Evolutionary conservation across 1,140 invertebrate species (phyloP).

Genomic region (Pentalonia nigronervosa): DNA sequence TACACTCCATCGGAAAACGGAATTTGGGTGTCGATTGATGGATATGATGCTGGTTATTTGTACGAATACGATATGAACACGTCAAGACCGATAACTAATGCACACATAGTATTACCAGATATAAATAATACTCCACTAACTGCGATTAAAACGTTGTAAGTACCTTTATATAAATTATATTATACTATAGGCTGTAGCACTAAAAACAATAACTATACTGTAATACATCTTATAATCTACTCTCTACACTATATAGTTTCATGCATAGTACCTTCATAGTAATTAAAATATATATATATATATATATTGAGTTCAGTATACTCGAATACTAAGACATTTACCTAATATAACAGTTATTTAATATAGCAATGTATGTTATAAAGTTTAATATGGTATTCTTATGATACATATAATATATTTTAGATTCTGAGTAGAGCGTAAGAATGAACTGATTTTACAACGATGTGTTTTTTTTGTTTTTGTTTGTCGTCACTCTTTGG

Average conservation of each 20-base stretch:
- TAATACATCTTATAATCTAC: no score
- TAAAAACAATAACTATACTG: background rate
- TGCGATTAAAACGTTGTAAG: constrained; percentile 63
- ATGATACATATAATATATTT: background rate
- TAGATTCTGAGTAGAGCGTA: no score
- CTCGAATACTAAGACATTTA: no score
- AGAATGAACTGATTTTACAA: no score
- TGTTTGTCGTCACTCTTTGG: no score
- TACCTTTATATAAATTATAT: background rate
- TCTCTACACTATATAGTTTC: no score
- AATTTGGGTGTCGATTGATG: constrained; percentile 71
- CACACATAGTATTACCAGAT: constrained; percentile 65
- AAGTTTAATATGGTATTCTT: background rate
- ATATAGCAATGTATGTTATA: background rate
- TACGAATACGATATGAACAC: constrained; percentile 70
- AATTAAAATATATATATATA: no score
- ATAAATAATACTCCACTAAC: constrained; percentile 69
- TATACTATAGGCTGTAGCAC: background rate
- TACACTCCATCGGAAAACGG: constrained; percentile 63
- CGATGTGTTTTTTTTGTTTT: no score
- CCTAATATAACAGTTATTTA: background rate
- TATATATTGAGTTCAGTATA: background rate
- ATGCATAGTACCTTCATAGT: no score
- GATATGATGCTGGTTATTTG: constrained; percentile 78
- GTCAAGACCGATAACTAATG: constrained; percentile 64